Evolutionary conservation across 1,140 invertebrate genomes (phyloP).

Genomic region (Brachionus rubens): DNA sequence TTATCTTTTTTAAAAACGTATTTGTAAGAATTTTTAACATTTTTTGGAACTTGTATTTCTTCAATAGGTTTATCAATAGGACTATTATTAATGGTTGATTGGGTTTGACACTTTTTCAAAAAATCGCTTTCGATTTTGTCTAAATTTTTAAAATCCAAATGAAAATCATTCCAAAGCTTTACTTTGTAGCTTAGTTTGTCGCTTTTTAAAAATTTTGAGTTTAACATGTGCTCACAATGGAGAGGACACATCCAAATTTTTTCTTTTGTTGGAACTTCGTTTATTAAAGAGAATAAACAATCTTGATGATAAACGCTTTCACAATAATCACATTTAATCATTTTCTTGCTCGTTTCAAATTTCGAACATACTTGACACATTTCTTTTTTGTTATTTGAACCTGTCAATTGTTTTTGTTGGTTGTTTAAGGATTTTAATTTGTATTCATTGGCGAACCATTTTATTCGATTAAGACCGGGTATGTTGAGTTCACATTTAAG

Average conservation of each 20-base stretch:
- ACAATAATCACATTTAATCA: conserved; percentile 85
- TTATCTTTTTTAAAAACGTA: not conserved
- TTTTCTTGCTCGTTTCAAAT: conserved; percentile 74
- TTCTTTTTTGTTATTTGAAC: not conserved
- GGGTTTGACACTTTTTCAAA: not conserved
- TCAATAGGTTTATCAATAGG: not conserved
- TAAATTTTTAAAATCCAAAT: not conserved
- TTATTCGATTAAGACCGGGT: not conserved
- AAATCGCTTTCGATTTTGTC: conserved; percentile 14
- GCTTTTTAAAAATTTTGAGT: not conserved
- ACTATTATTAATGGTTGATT: not conserved
- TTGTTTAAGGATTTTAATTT: not conserved
- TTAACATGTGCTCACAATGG: conserved; percentile 71
- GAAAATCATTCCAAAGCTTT: conserved; percentile 29
- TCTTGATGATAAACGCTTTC: conserved; percentile 83
- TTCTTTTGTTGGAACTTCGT: conserved; percentile 74
- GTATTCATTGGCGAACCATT: conserved; percentile 14
- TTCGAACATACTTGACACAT: conserved; percentile 63
- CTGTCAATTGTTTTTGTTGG: not conserved
- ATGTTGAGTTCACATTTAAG: not conserved
- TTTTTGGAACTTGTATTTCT: not conserved
- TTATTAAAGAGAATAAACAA: conserved; percentile 85
- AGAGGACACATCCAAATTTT: conserved; percentile 88
- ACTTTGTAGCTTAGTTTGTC: not conserved
- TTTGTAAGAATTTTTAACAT: not conserved